Conservation (phyloP, 2,797 vertebrate genomes). For the Enteromius afrohamiltoni region DNA sequence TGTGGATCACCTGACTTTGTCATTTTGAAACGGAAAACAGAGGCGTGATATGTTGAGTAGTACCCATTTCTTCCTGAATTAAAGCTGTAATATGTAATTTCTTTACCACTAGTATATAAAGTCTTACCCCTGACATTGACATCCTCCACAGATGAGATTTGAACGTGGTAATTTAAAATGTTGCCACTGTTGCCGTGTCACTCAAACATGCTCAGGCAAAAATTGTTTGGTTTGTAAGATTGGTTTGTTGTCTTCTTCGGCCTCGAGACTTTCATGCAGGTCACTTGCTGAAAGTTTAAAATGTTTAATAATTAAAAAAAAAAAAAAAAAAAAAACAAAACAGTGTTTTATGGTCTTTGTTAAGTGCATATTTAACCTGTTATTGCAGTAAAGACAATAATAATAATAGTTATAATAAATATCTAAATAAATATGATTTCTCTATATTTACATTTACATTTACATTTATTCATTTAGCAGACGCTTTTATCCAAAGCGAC, state of each 20-base stretch:
- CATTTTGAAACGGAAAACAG: slow-evolving; percentile 9
- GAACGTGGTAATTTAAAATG: neutral
- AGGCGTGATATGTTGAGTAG: neutral
- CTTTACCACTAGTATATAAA: slow-evolving; percentile 3
- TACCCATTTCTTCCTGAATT: neutral
- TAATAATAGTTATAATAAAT: neutral
- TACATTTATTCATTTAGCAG: too few species aligned
- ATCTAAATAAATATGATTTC: neutral
- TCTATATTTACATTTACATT: too few species aligned
- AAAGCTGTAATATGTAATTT: slow-evolving; percentile 15
- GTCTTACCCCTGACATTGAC: neutral
- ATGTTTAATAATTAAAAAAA: neutral
- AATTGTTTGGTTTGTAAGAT: neutral
- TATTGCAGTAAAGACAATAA: neutral
- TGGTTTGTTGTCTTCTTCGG: neutral
- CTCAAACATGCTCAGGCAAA: neutral
- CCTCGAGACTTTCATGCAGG: neutral
- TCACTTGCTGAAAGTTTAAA: neutral
- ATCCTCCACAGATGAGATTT: neutral
- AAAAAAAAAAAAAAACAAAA: neutral
- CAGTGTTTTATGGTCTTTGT: neutral
- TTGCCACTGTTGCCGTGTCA: neutral
- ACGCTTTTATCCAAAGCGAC: too few species aligned
- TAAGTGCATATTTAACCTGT: neutral
- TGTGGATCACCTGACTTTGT: slow-evolving; percentile 8